phyloP scores from a whole-genome alignment of 2,113 vertebrate genomes.

The Pomatorhinus ruficollis region DNA sequence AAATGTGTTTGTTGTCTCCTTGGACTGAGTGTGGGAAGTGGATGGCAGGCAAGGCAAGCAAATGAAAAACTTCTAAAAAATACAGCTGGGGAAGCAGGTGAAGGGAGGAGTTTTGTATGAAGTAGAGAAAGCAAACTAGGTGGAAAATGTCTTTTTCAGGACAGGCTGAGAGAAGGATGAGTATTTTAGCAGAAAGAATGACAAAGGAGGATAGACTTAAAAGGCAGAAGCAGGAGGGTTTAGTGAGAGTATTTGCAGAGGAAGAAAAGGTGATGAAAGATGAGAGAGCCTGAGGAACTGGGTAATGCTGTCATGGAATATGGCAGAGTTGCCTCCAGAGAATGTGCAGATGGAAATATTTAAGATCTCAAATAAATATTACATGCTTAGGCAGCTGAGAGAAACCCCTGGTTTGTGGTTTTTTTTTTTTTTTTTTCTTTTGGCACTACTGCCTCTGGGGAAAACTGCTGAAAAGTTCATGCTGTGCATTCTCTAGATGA shows the following conservation, averaged over 20 bases:
- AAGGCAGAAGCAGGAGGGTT: neutral
- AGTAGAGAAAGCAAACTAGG: neutral
- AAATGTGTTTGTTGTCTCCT: neutral
- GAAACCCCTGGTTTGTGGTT: neutral
- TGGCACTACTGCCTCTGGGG: neutral
- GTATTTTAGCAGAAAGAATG: neutral
- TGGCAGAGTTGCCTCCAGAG: neutral
- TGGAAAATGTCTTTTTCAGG: neutral
- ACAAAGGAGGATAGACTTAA: neutral
- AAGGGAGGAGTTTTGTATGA: neutral
- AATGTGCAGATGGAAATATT: neutral
- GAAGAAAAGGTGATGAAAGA: neutral
- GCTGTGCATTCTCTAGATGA: neutral
- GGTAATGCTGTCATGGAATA: neutral
- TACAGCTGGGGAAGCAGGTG: neutral
- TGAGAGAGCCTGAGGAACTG: neutral
- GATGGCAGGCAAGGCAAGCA: neutral
- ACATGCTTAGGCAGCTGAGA: neutral
- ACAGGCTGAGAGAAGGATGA: neutral
- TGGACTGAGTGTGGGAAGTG: neutral
- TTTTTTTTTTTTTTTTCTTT: constrained; percentile 33
- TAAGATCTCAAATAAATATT: constrained; percentile 24
- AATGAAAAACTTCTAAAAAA: neutral
- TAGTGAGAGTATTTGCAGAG: neutral
- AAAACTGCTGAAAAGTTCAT: neutral